Evolutionary conservation across 1,140 invertebrate species (phyloP).

Genomic region (Papilio dardanus): DNA sequence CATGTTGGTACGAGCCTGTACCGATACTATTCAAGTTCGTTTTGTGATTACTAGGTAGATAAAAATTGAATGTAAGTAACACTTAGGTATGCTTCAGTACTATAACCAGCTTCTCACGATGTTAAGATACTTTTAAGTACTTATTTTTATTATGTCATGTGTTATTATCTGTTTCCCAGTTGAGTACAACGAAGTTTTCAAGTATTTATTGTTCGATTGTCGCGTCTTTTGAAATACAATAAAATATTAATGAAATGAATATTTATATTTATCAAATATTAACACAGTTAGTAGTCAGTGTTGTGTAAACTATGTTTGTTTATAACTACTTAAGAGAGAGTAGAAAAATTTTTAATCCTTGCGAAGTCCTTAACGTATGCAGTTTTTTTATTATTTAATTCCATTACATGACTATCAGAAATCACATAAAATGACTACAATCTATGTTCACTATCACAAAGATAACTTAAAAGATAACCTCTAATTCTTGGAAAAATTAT

Average conservation of each 20-base stretch:
- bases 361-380: too few relatives aligned
- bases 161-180: not conserved
- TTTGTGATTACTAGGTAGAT: not conserved
- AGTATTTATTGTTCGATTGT: not conserved
- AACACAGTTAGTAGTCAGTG: too few relatives aligned
- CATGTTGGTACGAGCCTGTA: conserved; percentile 9
- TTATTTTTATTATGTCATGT: not conserved
- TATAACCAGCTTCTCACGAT: not conserved
- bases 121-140: not conserved
- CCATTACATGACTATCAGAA: too few relatives aligned
- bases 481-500: not conserved
- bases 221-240: too few relatives aligned
- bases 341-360: too few relatives aligned
- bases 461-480: not conserved
- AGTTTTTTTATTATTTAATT: too few relatives aligned
- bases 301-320: too few relatives aligned
- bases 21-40: not conserved
- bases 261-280: too few relatives aligned
- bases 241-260: too few relatives aligned
- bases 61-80: not conserved
- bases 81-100: not conserved
- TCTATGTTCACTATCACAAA: not conserved
- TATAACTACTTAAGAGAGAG: too few relatives aligned
- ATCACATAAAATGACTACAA: too few relatives aligned
- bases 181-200: not conserved